Conservation (phyloP, 2,797 vertebrate genomes). For the Muscicapa comitata region DNA sequence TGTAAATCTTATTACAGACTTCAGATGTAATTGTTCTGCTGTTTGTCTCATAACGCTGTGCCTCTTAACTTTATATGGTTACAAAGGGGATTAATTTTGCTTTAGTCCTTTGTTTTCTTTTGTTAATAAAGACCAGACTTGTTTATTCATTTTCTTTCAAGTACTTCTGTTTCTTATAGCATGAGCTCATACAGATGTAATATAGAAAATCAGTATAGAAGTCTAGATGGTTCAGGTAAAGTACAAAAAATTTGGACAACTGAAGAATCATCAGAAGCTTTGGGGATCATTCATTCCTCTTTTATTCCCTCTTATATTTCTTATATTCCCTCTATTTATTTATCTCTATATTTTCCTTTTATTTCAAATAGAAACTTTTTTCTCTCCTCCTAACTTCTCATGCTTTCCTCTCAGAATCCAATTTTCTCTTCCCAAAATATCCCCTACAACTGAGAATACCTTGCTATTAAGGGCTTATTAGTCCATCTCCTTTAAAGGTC, state of each 20-base stretch:
- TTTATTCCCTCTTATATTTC: background rate
- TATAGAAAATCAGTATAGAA: constrained; percentile 8
- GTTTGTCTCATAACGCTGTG: constrained; percentile 49
- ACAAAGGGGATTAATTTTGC: constrained; percentile 73
- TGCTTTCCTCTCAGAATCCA: background rate
- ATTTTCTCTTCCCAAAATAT: background rate
- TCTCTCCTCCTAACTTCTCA: background rate
- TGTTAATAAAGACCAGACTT: constrained; percentile 69
- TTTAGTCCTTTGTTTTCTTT: constrained; percentile 66
- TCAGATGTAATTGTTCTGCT: constrained; percentile 64
- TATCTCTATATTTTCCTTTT: background rate
- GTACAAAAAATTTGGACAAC: constrained; percentile 7
- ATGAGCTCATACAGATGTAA: constrained; percentile 42
- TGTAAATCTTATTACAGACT: constrained; percentile 57
- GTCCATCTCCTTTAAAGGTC: background rate
- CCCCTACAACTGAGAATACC: background rate
- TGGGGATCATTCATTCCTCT: background rate
- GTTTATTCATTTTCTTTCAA: constrained; percentile 64
- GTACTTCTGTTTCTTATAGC: constrained; percentile 64
- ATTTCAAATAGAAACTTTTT: background rate
- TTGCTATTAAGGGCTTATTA: background rate
- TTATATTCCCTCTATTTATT: background rate
- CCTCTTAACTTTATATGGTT: constrained; percentile 61
- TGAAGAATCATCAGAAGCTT: background rate
- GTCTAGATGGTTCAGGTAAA: constrained; percentile 29